Percentiles rank a stretch among this genome's conserved stretches.
phyloP scores from a whole-genome alignment of 2,113 vertebrate species.

The Pelodiscus sinensis region DNA sequence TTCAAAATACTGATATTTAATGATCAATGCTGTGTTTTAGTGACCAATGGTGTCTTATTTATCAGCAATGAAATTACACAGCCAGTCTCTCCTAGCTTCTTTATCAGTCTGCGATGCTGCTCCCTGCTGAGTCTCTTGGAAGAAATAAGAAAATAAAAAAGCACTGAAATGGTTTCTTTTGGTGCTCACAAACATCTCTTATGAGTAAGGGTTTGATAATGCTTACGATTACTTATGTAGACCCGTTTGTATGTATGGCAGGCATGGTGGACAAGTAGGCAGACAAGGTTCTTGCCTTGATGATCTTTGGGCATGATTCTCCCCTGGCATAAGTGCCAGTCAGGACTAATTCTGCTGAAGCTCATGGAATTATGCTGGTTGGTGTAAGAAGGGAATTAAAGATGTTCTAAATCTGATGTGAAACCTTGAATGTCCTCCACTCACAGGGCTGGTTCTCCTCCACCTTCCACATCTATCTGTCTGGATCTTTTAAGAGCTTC shows the following conservation, averaged over 20 bases:
- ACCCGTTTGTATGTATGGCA: background rate
- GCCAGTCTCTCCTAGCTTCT: background rate
- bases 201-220: background rate
- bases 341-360: background rate
- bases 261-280: background rate
- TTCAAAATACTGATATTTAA: conserved; percentile 32
- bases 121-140: background rate
- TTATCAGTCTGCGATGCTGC: background rate
- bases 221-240: background rate
- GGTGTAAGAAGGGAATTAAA: background rate
- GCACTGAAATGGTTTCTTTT: background rate
- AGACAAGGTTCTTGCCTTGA: background rate
- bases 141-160: conserved; percentile 46
- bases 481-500: background rate
- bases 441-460: background rate
- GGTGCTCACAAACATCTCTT: conserved; percentile 41
- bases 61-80: conserved; percentile 22
- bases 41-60: conserved; percentile 18
- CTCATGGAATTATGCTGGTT: background rate
- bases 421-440: background rate
- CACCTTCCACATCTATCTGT: background rate
- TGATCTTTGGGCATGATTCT: background rate
- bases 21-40: conserved; percentile 29
- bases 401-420: background rate
- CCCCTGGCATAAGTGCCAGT: background rate